Percentiles rank a stretch among this genome's conserved stretches.
Conservation (phyloP, 2,888 invertebrate genomes). For the Quadriops clusia region DNA sequence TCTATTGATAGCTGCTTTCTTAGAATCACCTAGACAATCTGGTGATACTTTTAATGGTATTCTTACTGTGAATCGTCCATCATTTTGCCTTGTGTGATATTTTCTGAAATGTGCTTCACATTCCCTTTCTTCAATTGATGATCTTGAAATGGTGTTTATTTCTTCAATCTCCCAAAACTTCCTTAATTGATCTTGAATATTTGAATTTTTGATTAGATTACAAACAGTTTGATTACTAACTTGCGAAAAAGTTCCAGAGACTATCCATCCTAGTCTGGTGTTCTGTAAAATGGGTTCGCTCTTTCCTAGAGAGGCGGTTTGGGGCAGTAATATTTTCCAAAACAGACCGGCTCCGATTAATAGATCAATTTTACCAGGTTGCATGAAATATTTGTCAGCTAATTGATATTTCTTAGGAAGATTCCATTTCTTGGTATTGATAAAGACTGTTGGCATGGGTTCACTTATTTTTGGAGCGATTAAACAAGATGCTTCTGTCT, state of each 20-base stretch:
- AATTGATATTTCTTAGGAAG: no score
- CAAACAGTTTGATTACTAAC: no score
- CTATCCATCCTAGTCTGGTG: conserved; percentile 3
- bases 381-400: no score
- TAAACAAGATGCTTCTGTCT: no score
- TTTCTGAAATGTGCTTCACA: conserved; percentile 12
- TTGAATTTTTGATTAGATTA: no score
- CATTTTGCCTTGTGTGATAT: neutral
- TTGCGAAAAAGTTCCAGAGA: neutral
- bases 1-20: conserved; percentile 6
- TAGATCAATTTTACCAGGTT: neutral
- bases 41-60: conserved; percentile 9
- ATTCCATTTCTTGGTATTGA: no score
- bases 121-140: conserved; percentile 6
- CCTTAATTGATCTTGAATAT: no score
- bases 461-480: no score
- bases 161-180: conserved; percentile 14
- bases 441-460: no score
- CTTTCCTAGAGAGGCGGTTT: no score
- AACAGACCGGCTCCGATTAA: neutral
- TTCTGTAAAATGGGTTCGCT: conserved; percentile 7
- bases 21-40: conserved; percentile 9
- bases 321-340: no score
- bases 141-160: neutral
- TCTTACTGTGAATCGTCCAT: conserved; percentile 10